Percentiles rank a stretch among this genome's conserved stretches.
Conservation (phyloP, 2,113 vertebrate genomes). For the Cichladusa arquata region DNA sequence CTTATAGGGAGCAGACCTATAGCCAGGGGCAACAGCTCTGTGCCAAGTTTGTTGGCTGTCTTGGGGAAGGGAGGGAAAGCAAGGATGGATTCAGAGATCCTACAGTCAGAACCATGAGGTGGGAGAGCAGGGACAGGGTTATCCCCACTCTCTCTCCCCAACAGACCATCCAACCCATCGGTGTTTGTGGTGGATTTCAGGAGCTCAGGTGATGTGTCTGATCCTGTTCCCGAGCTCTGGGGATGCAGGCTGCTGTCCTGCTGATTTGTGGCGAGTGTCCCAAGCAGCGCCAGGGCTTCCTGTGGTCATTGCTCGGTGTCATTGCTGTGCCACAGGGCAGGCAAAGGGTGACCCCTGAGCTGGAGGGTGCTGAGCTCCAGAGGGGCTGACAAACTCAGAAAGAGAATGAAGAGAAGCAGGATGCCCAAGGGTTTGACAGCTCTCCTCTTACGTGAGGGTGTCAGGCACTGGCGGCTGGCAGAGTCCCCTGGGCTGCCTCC, state of each 20-base stretch:
- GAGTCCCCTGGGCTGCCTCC: neutral
- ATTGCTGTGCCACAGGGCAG: neutral
- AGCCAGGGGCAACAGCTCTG: neutral
- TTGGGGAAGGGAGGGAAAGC: neutral
- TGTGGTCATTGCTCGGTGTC: accelerated
- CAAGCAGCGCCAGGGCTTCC: neutral
- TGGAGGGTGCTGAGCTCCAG: neutral
- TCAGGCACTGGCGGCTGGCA: neutral
- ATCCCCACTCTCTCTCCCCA: neutral
- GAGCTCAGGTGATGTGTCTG: neutral
- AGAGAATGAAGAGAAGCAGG: neutral
- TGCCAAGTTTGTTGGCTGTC: neutral
- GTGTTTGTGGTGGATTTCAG: neutral
- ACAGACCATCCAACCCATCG: accelerated
- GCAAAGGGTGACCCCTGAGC: neutral
- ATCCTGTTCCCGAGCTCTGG: neutral
- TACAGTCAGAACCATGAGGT: neutral
- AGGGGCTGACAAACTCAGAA: neutral
- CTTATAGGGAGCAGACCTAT: accelerated
- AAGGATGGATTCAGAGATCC: neutral
- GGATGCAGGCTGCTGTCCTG: neutral
- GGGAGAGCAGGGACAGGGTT: neutral
- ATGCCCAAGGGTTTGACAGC: neutral
- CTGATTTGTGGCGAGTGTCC: neutral
- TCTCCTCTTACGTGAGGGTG: neutral